These are phyloP conservation scores for Synchiropus splendidus DNA, from an alignment of 2,113 vertebrate species.

Conservation along the genomic window DNA sequence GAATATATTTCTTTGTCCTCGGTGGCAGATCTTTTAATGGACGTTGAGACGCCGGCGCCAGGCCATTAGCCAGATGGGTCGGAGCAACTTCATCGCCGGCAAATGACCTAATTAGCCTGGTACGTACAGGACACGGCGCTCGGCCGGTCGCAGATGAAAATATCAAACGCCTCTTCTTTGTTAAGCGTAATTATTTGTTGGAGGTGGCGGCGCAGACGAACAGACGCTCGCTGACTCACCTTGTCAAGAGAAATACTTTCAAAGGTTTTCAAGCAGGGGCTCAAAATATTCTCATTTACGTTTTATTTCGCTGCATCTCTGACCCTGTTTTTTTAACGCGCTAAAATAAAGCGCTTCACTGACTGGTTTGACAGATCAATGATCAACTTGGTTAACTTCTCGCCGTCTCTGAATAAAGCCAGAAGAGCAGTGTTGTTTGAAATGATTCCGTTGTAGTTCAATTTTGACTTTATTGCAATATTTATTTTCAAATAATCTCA, in stretches of 20 bases:
- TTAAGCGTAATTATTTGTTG: slow-evolving; percentile 30
- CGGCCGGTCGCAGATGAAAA: slow-evolving; percentile 30
- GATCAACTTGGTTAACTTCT: too few species aligned
- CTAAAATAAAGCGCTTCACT: not conserved
- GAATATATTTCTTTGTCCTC: slow-evolving; percentile 65
- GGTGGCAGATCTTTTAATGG: slow-evolving; percentile 67
- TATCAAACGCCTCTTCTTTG: slow-evolving; percentile 17
- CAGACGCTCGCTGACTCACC: slow-evolving; percentile 9
- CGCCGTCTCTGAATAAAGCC: too few species aligned
- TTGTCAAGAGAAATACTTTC: slow-evolving; percentile 15
- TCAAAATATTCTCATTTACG: too few species aligned
- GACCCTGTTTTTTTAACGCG: slow-evolving; percentile 20
- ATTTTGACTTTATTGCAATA: too few species aligned
- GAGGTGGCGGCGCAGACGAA: slow-evolving; percentile 14
- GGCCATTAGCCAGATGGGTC: slow-evolving; percentile 67
- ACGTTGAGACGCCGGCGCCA: slow-evolving; percentile 59
- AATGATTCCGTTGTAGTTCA: too few species aligned
- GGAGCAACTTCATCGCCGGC: slow-evolving; percentile 60
- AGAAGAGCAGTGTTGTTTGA: too few species aligned
- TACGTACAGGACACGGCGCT: slow-evolving; percentile 48
- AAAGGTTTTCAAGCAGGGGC: not conserved
- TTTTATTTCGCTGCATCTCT: not conserved
- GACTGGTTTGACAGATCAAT: too few species aligned
- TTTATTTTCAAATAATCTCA: too few species aligned
- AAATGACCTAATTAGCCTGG: slow-evolving; percentile 67